These are phyloP conservation scores for Alosa alosa DNA, from an alignment of 2,113 vertebrate genomes.

Conservation along the genomic window DNA sequence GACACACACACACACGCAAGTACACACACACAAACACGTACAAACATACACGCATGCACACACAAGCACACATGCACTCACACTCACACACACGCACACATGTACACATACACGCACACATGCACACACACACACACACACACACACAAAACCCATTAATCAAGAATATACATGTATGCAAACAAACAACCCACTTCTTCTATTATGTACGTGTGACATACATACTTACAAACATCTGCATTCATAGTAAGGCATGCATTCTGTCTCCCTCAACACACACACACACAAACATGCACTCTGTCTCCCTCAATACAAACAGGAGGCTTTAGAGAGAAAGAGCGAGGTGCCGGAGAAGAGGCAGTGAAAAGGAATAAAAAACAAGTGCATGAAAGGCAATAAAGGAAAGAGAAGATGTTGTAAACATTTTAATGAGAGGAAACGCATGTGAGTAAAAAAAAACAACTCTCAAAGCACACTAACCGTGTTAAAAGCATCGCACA, in stretches of 20 bases:
- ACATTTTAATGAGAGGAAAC: conserved; percentile 1
- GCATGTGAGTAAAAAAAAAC: neutral
- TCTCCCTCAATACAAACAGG: neutral
- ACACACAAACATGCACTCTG: neutral
- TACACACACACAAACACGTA: conserved; percentile 17
- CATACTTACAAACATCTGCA: neutral
- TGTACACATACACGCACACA: neutral
- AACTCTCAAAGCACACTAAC: neutral
- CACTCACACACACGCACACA: neutral
- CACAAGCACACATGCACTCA: no score
- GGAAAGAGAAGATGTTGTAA: neutral
- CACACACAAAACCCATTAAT: neutral
- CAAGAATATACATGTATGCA: neutral
- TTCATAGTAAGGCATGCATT: neutral
- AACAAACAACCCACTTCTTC: neutral
- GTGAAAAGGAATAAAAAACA: neutral
- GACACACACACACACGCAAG: neutral
- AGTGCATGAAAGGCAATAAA: neutral
- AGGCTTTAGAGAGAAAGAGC: neutral
- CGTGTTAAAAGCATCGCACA: neutral
- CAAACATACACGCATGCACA: conserved; percentile 21
- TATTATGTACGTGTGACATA: neutral
- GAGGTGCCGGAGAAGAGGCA: neutral
- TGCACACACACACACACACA: neutral
- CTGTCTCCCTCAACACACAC: neutral